These are phyloP conservation scores for Cygnus olor DNA, from an alignment of 2,797 vertebrate genomes.

Conservation along the genomic window DNA sequence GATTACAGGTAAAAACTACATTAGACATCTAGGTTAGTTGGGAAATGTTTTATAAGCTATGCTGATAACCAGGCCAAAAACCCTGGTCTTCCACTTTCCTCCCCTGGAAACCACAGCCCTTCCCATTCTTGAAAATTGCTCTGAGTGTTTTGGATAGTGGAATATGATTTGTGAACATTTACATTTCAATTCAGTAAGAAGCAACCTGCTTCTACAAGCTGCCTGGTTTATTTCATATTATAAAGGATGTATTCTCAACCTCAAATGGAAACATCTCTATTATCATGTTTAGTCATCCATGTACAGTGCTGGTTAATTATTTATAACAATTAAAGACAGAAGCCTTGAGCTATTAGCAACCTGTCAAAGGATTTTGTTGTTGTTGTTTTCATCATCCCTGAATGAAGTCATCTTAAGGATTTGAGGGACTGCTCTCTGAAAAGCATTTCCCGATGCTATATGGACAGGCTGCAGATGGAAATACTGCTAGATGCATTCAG, in stretches of 20 bases:
- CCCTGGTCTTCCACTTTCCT: neutral
- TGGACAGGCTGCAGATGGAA: neutral
- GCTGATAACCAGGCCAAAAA: neutral
- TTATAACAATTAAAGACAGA: neutral
- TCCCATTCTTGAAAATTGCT: neutral
- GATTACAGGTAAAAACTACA: neutral
- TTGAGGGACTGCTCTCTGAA: neutral
- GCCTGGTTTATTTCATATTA: neutral
- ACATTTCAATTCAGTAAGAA: neutral
- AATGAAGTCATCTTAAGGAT: neutral
- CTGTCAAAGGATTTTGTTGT: neutral
- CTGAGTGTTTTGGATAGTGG: neutral
- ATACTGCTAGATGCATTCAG: neutral
- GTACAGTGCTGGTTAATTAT: neutral
- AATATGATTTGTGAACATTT: neutral
- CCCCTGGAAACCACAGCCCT: neutral
- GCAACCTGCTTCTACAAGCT: neutral
- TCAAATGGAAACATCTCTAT: neutral
- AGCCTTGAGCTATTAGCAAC: neutral
- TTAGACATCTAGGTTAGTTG: fast-evolving
- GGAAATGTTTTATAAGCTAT: neutral
- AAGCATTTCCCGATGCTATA: neutral
- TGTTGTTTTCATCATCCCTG: neutral
- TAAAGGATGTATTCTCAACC: neutral
- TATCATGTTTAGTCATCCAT: neutral